Percentiles rank a stretch among this genome's conserved stretches.
These are phyloP conservation scores for Drosophila sp. DNA, from an alignment of 1,140 invertebrate species.

Conservation along the genomic window DNA sequence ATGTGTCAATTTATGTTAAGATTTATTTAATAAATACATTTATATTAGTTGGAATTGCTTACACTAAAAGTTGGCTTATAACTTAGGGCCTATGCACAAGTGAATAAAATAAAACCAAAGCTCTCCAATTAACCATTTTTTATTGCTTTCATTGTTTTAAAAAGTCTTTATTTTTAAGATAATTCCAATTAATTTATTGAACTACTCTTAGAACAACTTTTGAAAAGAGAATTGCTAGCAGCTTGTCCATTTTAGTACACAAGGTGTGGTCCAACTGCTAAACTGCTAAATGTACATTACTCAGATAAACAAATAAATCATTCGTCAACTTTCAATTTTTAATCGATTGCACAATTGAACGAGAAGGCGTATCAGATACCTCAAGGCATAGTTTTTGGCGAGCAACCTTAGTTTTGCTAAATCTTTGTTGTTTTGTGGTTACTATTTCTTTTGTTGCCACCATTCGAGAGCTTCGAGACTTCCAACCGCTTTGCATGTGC, in stretches of 20 bases:
- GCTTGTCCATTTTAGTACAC: slow-evolving; percentile 25
- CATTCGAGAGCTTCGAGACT: slow-evolving; percentile 36
- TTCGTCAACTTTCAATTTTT: slow-evolving; percentile 46
- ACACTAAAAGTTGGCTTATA: neutral
- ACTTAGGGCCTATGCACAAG: too few species aligned
- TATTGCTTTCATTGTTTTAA: too few species aligned
- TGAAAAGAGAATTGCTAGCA: neutral
- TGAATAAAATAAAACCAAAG: too few species aligned
- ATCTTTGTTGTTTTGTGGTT: slow-evolving; percentile 40
- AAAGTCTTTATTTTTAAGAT: too few species aligned
- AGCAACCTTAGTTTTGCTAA: slow-evolving; percentile 36
- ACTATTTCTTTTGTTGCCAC: slow-evolving; percentile 40
- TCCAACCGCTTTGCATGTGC: slow-evolving; percentile 48
- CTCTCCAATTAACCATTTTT: too few species aligned
- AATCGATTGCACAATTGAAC: slow-evolving; percentile 55
- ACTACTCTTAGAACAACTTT: neutral
- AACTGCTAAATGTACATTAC: slow-evolving; percentile 45
- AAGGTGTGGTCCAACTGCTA: slow-evolving; percentile 57
- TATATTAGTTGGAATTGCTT: neutral
- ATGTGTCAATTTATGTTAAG: neutral
- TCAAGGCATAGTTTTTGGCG: slow-evolving; percentile 23
- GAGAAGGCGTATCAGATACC: slow-evolving; percentile 32
- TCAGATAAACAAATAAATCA: slow-evolving; percentile 51
- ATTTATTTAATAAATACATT: neutral
- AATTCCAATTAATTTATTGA: too few species aligned